Percentiles rank a stretch among this genome's conserved stretches.
Conservation (phyloP, 2,888 invertebrate species). For the Caenorhabditis japonica region DNA sequence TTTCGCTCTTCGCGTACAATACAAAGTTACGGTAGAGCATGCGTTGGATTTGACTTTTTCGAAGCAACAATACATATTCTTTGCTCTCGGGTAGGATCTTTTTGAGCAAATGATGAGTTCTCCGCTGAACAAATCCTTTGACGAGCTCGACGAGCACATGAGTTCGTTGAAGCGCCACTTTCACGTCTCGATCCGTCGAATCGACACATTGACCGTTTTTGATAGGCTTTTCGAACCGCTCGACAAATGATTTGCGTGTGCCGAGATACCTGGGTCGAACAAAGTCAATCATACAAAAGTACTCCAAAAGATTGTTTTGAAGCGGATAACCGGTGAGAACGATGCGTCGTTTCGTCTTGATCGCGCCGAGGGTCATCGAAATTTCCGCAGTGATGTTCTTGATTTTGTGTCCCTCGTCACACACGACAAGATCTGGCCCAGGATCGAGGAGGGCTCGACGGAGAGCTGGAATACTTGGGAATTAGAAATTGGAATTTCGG, state of each 20-base stretch:
- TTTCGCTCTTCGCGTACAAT: conserved; percentile 82
- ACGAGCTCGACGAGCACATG: conserved; percentile 94
- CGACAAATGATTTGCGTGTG: conserved; percentile 92
- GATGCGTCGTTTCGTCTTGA: conserved; percentile 90
- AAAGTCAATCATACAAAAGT: conserved; percentile 84
- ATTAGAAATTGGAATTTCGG: too few relatives aligned
- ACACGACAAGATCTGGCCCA: conserved; percentile 93
- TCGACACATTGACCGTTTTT: conserved; percentile 98
- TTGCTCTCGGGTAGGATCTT: conserved; percentile 92
- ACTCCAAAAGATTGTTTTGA: conserved; percentile 91
- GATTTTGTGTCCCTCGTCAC: conserved; percentile 96
- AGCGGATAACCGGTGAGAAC: conserved; percentile 97
- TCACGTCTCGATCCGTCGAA: conserved; percentile 89
- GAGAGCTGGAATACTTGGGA: conserved; percentile 60
- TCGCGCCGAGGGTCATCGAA: conserved; percentile 92
- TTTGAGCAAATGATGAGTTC: conserved; percentile 92
- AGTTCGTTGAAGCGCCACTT: conserved; percentile 93
- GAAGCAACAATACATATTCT: conserved; percentile 91
- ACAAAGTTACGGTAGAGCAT: conserved; percentile 91
- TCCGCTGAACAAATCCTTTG: conserved; percentile 94
- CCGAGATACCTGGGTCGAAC: conserved; percentile 95
- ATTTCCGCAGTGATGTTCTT: conserved; percentile 98
- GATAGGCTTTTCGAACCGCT: conserved; percentile 98
- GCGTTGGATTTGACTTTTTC: conserved; percentile 91
- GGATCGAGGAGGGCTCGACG: conserved; percentile 84